Evolutionary conservation across 2,888 invertebrate species (phyloP).

Genomic region (Troides helena): DNA sequence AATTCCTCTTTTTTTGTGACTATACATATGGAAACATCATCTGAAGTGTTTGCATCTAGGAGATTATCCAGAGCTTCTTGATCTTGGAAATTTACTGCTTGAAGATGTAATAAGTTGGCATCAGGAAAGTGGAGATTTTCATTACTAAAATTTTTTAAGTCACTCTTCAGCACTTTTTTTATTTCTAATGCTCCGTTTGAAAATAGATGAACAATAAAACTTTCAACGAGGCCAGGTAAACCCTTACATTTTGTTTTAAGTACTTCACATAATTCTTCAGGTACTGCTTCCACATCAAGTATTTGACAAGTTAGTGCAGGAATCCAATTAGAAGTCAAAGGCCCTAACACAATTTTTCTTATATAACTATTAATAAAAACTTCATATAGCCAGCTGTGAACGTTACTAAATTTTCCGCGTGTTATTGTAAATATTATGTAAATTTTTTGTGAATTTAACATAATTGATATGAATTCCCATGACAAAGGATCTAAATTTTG

Average conservation of each 20-base stretch:
- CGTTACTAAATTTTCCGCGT: constrained; percentile 62
- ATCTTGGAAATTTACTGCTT: constrained; percentile 55
- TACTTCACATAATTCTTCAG: constrained; percentile 72
- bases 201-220: constrained; percentile 72
- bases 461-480: constrained; percentile 65
- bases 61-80: constrained; percentile 54
- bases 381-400: constrained; percentile 64
- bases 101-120: constrained; percentile 50
- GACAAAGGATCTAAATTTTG: constrained; percentile 71
- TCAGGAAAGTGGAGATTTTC: constrained; percentile 66
- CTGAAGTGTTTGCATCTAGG: constrained; percentile 47
- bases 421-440: constrained; percentile 59
- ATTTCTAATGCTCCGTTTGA: constrained; percentile 69
- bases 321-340: constrained; percentile 61
- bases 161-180: constrained; percentile 48
- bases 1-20: constrained; percentile 60
- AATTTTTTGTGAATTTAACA: constrained; percentile 57
- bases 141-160: constrained; percentile 46
- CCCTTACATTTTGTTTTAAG: constrained; percentile 69
- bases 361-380: constrained; percentile 62
- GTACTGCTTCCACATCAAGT: constrained; percentile 79
- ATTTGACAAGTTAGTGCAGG: constrained; percentile 81
- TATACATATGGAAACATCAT: constrained; percentile 56
- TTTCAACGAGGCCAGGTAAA: constrained; percentile 76
- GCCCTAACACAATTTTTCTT: constrained; percentile 65